Evolutionary conservation across 2,113 vertebrate species (phyloP).

Genomic region (Cephalopterus ornatus): DNA sequence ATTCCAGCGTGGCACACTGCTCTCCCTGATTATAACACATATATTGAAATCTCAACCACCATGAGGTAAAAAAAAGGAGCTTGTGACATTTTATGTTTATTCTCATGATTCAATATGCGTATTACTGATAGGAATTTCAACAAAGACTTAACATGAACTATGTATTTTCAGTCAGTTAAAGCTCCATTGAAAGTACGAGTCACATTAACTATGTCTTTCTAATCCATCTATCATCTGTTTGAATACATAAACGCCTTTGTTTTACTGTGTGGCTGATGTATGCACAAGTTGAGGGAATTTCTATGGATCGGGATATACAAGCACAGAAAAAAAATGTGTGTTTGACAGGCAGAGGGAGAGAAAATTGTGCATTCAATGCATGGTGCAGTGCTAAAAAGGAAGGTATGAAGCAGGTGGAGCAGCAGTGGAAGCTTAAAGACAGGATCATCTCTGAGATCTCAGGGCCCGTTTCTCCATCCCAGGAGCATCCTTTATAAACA

Average conservation of each 20-base stretch:
- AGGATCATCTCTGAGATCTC: slow-evolving; percentile 35
- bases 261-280: slow-evolving; percentile 24
- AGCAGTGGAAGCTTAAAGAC: slow-evolving; percentile 37
- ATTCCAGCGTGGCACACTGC: neutral
- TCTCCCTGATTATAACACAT: slow-evolving; percentile 46
- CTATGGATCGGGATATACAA: neutral
- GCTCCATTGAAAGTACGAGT: slow-evolving; percentile 8
- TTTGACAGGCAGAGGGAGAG: neutral
- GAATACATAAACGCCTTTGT: slow-evolving; percentile 37
- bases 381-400: neutral
- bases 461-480: neutral
- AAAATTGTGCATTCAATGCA: slow-evolving; percentile 21
- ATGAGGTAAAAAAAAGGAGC: neutral
- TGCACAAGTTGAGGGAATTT: slow-evolving; percentile 35
- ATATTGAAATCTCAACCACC: slow-evolving; percentile 28
- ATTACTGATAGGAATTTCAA: slow-evolving; percentile 48
- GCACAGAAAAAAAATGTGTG: neutral
- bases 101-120: slow-evolving; percentile 29
- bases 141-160: slow-evolving; percentile 42
- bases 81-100: slow-evolving; percentile 29
- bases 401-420: slow-evolving; percentile 24
- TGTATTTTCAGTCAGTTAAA: slow-evolving; percentile 37
- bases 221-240: slow-evolving; percentile 39
- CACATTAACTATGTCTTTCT: slow-evolving; percentile 39
- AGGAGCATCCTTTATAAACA: slow-evolving; percentile 36